Percentiles rank a stretch among this genome's conserved stretches.
phyloP scores from a whole-genome alignment of 2,888 invertebrate species.

The Mythimna lalbum region DNA sequence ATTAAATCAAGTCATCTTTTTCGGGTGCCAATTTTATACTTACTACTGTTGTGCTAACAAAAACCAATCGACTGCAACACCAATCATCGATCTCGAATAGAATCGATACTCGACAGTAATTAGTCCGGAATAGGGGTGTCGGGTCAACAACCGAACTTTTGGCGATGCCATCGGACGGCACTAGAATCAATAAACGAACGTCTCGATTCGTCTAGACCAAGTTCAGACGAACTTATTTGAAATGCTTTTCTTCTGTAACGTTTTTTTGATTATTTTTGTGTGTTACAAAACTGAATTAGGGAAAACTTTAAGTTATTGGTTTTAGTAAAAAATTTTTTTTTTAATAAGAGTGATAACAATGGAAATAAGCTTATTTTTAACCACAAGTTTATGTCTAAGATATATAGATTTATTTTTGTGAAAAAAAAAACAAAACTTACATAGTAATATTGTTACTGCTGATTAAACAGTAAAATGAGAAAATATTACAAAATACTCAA shows the following conservation, averaged over 20 bases:
- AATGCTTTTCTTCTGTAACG: constrained; percentile 27
- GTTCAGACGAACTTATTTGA: constrained; percentile 57
- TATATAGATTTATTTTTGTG: too few relatives aligned
- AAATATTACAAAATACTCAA: background rate
- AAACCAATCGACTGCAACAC: constrained; percentile 10
- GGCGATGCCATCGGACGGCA: constrained; percentile 62
- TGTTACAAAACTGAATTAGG: constrained; percentile 19
- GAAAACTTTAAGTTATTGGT: background rate
- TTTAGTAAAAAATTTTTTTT: too few relatives aligned
- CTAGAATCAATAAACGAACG: constrained; percentile 63
- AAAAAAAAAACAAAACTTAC: too few relatives aligned
- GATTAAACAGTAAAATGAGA: background rate
- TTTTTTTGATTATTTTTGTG: constrained; percentile 8
- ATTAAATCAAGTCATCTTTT: background rate
- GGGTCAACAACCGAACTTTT: constrained; percentile 76
- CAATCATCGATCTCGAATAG: constrained; percentile 32
- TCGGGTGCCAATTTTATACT: too few relatives aligned
- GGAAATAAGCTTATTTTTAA: too few relatives aligned
- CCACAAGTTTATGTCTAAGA: too few relatives aligned
- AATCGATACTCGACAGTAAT: constrained; percentile 49
- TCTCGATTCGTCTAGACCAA: constrained; percentile 69
- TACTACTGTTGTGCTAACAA: background rate
- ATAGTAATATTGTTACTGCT: background rate
- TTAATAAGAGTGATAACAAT: too few relatives aligned
- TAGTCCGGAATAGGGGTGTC: constrained; percentile 76